Percentiles rank a stretch among this genome's conserved stretches.
Conservation (phyloP, 2,797 vertebrate species). For the Lepilemur septentrionalis region DNA sequence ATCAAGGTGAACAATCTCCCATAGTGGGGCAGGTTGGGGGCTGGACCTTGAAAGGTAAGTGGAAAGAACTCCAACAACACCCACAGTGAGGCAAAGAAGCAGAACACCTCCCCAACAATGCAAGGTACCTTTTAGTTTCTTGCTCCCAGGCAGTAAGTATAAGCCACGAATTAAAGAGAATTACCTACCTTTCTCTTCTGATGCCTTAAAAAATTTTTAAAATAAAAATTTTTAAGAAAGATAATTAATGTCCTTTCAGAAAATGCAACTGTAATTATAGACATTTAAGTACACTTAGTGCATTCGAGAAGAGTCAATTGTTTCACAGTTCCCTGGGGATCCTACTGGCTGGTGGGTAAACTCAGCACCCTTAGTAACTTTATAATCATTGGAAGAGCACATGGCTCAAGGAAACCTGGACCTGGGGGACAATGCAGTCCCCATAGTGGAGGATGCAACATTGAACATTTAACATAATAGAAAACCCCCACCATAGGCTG, state of each 20-base stretch:
- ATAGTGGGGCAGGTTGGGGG: not conserved
- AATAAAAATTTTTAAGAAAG: not conserved
- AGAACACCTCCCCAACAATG: not conserved
- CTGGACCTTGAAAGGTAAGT: not conserved
- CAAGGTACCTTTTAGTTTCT: slow-evolving; percentile 13
- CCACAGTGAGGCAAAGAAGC: not conserved
- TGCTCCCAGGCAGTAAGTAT: slow-evolving; percentile 42
- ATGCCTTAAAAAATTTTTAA: not conserved
- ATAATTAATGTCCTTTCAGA: slow-evolving; percentile 65
- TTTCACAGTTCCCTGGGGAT: slow-evolving; percentile 61
- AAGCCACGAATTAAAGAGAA: slow-evolving; percentile 70
- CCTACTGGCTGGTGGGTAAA: not conserved
- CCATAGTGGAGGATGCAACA: not conserved
- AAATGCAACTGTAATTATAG: slow-evolving; percentile 64
- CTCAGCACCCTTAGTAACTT: not conserved
- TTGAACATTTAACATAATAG: not conserved
- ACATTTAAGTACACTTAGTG: slow-evolving; percentile 40
- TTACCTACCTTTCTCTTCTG: slow-evolving; percentile 19
- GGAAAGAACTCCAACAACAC: not conserved
- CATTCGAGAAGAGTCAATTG: slow-evolving; percentile 51
- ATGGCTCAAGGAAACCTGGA: not conserved
- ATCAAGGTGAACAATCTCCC: not conserved
- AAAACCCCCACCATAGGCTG: not conserved
- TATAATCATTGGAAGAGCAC: not conserved
- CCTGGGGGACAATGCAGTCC: rapidly evolving